Evolutionary conservation across 2,797 vertebrate genomes (phyloP).

Genomic region (Sebastes itinus): DNA sequence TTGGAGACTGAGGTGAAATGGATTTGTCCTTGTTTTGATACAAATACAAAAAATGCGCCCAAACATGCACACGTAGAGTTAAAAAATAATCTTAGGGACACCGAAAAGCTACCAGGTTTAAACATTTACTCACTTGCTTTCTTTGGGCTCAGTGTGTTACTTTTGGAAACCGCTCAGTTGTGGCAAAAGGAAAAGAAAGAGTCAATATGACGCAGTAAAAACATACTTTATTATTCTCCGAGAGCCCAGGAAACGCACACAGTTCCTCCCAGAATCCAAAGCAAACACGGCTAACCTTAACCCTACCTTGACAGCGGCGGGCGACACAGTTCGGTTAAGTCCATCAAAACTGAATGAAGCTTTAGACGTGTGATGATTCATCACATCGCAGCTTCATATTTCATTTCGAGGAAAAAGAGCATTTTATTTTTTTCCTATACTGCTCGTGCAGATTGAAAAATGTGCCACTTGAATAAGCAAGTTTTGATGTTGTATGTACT

Average conservation of each 20-base stretch:
- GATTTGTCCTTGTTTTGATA: constrained; percentile 29
- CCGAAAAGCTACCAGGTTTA: constrained; percentile 33
- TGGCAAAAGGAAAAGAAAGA: constrained; percentile 42
- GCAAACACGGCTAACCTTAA: constrained; percentile 62
- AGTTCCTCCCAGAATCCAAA: constrained; percentile 48
- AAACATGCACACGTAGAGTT: not conserved
- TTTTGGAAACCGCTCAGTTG: constrained; percentile 57
- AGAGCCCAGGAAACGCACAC: constrained; percentile 26
- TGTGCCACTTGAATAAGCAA: not conserved
- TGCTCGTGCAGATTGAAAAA: constrained; percentile 10
- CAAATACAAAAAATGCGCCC: constrained; percentile 8
- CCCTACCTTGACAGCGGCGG: constrained; percentile 45
- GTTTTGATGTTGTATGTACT: not conserved
- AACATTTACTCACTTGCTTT: constrained; percentile 59
- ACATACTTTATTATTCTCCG: constrained; percentile 68
- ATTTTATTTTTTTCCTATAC: not conserved
- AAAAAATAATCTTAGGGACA: not conserved
- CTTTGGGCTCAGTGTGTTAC: constrained; percentile 62
- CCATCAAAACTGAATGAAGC: constrained; percentile 39
- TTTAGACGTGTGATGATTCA: constrained; percentile 17
- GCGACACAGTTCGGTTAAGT: constrained; percentile 43
- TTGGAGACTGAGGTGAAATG: constrained; percentile 21
- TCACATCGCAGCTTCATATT: constrained; percentile 28
- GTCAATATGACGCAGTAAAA: constrained; percentile 58
- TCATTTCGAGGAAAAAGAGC: not conserved